A percentile compares a stretch with the other conserved stretches of the same genome.
Evolutionary conservation across 2,113 vertebrate species (phyloP).

Genomic region (Lota lota): DNA sequence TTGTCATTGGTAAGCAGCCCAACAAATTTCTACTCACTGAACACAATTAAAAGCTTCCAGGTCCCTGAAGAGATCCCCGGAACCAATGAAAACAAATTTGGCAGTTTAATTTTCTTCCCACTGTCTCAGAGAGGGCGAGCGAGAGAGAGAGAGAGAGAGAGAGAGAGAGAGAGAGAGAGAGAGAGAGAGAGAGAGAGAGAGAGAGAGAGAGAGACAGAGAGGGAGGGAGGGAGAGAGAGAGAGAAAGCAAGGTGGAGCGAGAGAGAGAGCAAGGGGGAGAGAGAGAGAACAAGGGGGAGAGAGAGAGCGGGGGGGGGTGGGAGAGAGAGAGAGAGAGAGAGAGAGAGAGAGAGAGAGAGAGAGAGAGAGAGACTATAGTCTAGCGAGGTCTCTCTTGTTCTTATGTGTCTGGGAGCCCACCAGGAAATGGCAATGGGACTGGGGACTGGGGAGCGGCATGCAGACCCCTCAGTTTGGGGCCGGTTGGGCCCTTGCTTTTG

Average conservation of each 20-base stretch:
- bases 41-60: constrained; percentile 78
- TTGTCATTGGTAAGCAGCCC: constrained; percentile 65
- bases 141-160: no score
- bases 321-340: background rate
- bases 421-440: constrained; percentile 33
- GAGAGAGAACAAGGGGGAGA: constrained; percentile 21
- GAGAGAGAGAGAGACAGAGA: no score
- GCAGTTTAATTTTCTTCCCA: constrained; percentile 81
- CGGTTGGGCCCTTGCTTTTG: constrained; percentile 62
- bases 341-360: no score
- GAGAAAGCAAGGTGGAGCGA: constrained; percentile 55
- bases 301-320: constrained; percentile 15
- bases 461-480: constrained; percentile 28
- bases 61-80: constrained; percentile 70
- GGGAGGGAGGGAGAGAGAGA: constrained; percentile 17
- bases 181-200: no score
- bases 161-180: no score
- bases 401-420: background rate
- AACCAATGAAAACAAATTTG: constrained; percentile 82
- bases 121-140: constrained; percentile 67
- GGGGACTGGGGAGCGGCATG: constrained; percentile 54
- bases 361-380: no score
- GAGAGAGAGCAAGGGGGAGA: constrained; percentile 56
- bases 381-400: no score
- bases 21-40: constrained; percentile 72